A percentile compares a stretch with the other conserved stretches of the same genome.
Conservation (phyloP, 2,113 vertebrate genomes). For the Myxocyprinus asiaticus region DNA sequence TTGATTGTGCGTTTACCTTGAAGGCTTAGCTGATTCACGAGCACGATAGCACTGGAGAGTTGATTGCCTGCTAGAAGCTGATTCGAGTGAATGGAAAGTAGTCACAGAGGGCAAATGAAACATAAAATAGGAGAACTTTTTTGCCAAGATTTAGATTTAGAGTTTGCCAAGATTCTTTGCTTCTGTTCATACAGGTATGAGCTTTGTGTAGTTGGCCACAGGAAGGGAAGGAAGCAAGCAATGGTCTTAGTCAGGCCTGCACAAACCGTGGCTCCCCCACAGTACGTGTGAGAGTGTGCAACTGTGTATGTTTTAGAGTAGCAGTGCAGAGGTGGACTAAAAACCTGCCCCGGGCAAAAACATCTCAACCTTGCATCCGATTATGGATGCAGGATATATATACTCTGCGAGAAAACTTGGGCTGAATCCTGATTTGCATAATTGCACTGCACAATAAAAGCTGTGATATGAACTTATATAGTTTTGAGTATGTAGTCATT, state of each 20-base stretch:
- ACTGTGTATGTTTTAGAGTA: background rate
- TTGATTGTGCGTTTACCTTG: conserved; percentile 38
- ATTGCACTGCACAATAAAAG: too few relatives aligned
- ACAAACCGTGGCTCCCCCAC: background rate
- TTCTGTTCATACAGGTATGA: background rate
- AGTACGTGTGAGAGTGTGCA: background rate
- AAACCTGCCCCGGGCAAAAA: background rate
- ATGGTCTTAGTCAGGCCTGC: background rate
- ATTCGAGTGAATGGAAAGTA: background rate
- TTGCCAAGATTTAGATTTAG: background rate
- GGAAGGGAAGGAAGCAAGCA: background rate
- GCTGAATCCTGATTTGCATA: too few relatives aligned
- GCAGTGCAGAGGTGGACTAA: background rate
- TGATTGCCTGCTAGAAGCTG: conserved; percentile 42
- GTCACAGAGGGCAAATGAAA: background rate
- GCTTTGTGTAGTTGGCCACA: background rate
- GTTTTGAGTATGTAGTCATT: too few relatives aligned
- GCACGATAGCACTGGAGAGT: conserved; percentile 22
- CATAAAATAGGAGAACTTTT: too few relatives aligned
- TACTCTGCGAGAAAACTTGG: too few relatives aligned
- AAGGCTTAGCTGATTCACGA: conserved; percentile 29
- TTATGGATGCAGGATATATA: background rate
- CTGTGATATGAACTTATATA: too few relatives aligned
- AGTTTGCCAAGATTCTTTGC: background rate
- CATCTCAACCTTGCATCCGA: background rate